Base-by-base conservation (phyloP, 2,113 vertebrate species). In the Poeciliopsis occidentalis region DNA sequence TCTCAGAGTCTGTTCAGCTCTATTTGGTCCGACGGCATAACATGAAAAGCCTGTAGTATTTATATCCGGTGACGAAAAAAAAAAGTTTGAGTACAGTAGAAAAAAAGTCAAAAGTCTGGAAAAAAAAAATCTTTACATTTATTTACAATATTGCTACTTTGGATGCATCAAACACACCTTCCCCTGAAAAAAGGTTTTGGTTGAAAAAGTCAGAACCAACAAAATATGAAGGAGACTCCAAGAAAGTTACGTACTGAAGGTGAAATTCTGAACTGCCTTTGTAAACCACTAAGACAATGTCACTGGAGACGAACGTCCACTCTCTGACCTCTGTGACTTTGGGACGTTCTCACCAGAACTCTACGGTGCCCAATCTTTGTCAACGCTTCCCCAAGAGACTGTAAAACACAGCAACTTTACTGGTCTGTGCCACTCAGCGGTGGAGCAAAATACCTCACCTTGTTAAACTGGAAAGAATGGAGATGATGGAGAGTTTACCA, bases 401-500 rank as follows among this genome's bases (percentile, higher is more conserved):
- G 60, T 93, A 90, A 94, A 93, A 87, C 78, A 83, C 60, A 0
- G 4, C 34, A 63, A 66, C 86, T 92, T 93, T 85, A 91, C 89
- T 78, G 77, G 81, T 72, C 79, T 87, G 74, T 88, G 82, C 84
- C 78, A 90, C 71, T 88, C 74, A 72, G 77, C 78, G 78, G 57
- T 51, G 85, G 82, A 19, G 75, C 85, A 86, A 91, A 92, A 89
- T 82, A 88, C 81, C 61, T 71, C 67, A 57, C 27, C 83, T 75
- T 60, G 60, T 93, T 92, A 92, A 92, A 92, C 37, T 79, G 75
- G 68, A 84, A 85, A 77, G 80, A 89, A 85, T 82, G 83, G 81
- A 87, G 71, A 85, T 84, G 73, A 91, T 88, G 87, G 75, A 88
- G 87, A 82, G 73, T 93, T 93, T 92, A 91, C 83, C 79, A 75